Percentiles rank a stretch among this genome's conserved stretches.
Conservation (phyloP, 1,140 invertebrate species). For the Ctenoplectra terminalis region DNA sequence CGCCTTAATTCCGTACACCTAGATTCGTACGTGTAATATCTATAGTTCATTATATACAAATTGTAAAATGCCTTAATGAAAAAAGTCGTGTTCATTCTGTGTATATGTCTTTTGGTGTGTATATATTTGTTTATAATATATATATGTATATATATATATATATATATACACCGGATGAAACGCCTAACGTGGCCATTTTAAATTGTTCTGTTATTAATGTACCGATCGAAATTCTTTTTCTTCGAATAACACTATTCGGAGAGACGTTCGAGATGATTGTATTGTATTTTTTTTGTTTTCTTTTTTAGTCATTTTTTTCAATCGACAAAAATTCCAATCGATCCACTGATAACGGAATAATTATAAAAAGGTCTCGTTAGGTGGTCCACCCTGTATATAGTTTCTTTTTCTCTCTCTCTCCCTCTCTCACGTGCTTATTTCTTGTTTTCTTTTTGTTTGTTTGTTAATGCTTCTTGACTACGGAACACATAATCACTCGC, state of each 20-base stretch:
- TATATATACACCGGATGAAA: no score
- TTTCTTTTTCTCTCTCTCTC: slow-evolving; percentile 43
- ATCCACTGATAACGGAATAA: no score
- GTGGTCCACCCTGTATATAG: slow-evolving; percentile 39
- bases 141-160: slow-evolving; percentile 12
- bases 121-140: slow-evolving; percentile 62
- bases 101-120: slow-evolving; percentile 66
- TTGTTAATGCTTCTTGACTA: slow-evolving; percentile 57
- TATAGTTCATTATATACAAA: slow-evolving; percentile 80
- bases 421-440: slow-evolving; percentile 30
- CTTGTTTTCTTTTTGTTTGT: slow-evolving; percentile 46
- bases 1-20: slow-evolving; percentile 69
- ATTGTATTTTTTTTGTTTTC: no score
- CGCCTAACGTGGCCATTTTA: no score
- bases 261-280: no score
- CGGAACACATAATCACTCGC: slow-evolving; percentile 70
- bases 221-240: no score
- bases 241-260: no score
- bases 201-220: no score
- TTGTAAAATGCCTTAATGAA: slow-evolving; percentile 80
- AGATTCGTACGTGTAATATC: slow-evolving; percentile 70
- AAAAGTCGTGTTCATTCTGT: slow-evolving; percentile 71
- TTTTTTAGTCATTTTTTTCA: no score
- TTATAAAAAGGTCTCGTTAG: no score
- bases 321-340: no score